phyloP scores from a whole-genome alignment of 1,140 invertebrate genomes.

The fruit fly (Drosophila melanogaster) region Release_6_plus_ISO1_MT NT_033779.5:18531501-18532000 shows the following conservation, averaged over 20 bases:
- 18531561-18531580: constrained; percentile 60
- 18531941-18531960: constrained; percentile 10
- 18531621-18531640: constrained; percentile 88
- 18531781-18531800: constrained; percentile 52
- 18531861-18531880: constrained; percentile 18
- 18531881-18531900: constrained; percentile 17
- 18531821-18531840: constrained; percentile 19
- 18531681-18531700: not conserved
- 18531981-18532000: not conserved
- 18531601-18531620: constrained; percentile 85
- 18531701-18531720: not conserved
- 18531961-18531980: not conserved
- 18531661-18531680: too few relatives aligned
- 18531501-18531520: constrained; percentile 96
- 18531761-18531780: constrained; percentile 61
- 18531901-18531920: constrained; percentile 39
- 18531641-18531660: constrained; percentile 85
- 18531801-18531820: constrained; percentile 65
- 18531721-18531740: constrained; percentile 38
- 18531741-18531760: constrained; percentile 55
- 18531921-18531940: constrained; percentile 12
- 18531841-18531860: constrained; percentile 21
- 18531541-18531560: constrained; percentile 66
- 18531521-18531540: constrained; percentile 78
- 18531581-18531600: constrained; percentile 74